Percentiles rank a stretch among this genome's conserved stretches.
Evolutionary conservation across 2,888 invertebrate species (phyloP).

Genomic region (Acrobasis consociella): DNA sequence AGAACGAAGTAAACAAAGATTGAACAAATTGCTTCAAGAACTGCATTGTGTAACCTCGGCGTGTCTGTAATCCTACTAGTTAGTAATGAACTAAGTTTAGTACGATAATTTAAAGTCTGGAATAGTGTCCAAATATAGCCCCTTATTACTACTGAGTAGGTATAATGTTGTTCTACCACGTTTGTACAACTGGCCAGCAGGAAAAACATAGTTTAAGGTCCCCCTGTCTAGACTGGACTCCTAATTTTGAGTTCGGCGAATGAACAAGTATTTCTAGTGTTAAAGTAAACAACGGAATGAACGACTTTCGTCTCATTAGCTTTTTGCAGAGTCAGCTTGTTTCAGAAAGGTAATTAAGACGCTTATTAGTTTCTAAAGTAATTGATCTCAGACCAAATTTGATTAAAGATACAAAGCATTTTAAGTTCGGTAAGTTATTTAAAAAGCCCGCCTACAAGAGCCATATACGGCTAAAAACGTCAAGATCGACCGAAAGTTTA

Average conservation of each 20-base stretch:
- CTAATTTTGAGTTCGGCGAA: not conserved
- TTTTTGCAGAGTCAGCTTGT: not conserved
- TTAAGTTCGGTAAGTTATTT: too few relatives aligned
- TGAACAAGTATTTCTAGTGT: not conserved
- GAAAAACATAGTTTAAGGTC: conserved; percentile 1
- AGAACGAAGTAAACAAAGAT: too few relatives aligned
- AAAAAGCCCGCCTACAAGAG: too few relatives aligned
- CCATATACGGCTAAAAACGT: too few relatives aligned
- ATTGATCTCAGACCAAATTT: not conserved
- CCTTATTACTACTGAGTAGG: not conserved
- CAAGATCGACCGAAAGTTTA: too few relatives aligned
- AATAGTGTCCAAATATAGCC: not conserved
- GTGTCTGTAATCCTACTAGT: not conserved
- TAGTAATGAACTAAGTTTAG: not conserved
- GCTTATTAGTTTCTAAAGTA: not conserved
- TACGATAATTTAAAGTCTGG: not conserved
- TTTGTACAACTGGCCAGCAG: not conserved
- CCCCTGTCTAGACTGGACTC: conserved; percentile 7
- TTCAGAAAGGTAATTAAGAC: not conserved
- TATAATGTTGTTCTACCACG: not conserved
- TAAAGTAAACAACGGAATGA: not conserved
- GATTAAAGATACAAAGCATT: too few relatives aligned
- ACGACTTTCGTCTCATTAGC: not conserved
- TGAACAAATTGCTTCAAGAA: too few relatives aligned
- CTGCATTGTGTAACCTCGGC: too few relatives aligned